phyloP scores from a whole-genome alignment of 2,797 vertebrate species.

The Crypturellus tataupa region DNA sequence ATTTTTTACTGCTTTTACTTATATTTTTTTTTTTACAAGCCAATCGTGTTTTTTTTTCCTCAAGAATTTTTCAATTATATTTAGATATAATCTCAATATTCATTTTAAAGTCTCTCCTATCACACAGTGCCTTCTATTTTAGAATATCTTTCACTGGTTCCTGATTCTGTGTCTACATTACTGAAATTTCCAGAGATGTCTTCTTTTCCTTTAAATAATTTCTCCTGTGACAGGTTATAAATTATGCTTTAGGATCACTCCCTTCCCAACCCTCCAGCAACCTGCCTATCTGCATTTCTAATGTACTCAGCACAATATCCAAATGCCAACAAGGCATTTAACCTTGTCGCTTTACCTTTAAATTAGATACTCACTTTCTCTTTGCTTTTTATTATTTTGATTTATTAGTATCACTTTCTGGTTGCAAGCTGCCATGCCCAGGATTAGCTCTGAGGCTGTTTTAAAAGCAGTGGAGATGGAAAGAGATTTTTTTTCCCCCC shows the following conservation, averaged over 20 bases:
- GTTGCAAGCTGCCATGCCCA: background rate
- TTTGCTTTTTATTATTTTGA: constrained; percentile 19
- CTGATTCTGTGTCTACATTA: background rate
- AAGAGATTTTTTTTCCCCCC: background rate
- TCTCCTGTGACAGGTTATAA: constrained; percentile 9
- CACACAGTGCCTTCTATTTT: background rate
- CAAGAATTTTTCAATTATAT: background rate
- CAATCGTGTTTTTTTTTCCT: background rate
- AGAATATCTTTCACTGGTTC: background rate
- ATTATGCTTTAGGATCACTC: background rate
- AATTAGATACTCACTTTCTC: constrained; percentile 42
- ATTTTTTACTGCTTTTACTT: background rate
- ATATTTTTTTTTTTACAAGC: background rate
- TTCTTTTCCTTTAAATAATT: background rate
- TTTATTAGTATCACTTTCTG: constrained; percentile 20
- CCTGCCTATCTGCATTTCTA: constrained; percentile 37
- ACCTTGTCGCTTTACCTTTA: constrained; percentile 57
- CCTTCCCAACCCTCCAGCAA: background rate
- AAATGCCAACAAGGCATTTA: constrained; percentile 41
- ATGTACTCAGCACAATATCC: background rate
- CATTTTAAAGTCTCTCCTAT: background rate
- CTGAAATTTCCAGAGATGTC: background rate
- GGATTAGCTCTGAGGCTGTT: background rate
- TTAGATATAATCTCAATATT: background rate
- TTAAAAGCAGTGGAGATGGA: background rate